Percentiles rank a stretch among this genome's conserved stretches.
Evolutionary conservation across 2,797 vertebrate species (phyloP).

Genomic region (Pangasius krempfi): DNA sequence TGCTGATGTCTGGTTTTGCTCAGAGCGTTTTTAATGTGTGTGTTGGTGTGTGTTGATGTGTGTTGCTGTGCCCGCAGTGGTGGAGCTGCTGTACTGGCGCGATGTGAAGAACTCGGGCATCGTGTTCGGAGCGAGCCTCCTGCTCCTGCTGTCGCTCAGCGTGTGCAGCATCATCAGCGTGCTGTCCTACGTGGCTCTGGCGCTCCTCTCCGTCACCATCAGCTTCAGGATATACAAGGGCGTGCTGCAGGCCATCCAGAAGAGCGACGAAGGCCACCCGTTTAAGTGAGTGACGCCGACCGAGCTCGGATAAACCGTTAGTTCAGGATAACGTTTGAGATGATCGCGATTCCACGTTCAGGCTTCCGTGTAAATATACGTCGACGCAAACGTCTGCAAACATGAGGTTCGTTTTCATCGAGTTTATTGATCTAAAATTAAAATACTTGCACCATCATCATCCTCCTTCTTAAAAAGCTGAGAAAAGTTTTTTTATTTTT

Average conservation of each 20-base stretch:
- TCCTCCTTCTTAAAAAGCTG: too few relatives aligned
- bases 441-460: background rate
- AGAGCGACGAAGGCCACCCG: constrained; percentile 94
- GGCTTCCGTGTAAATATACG: background rate
- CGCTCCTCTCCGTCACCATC: constrained; percentile 91
- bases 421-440: background rate
- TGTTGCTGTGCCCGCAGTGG: constrained; percentile 74
- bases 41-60: background rate
- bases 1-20: background rate
- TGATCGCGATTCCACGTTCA: background rate
- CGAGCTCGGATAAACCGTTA: background rate
- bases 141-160: constrained; percentile 92
- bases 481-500: too few relatives aligned
- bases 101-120: constrained; percentile 92
- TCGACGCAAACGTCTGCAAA: background rate
- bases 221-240: constrained; percentile 98
- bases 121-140: constrained; percentile 89
- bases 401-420: background rate
- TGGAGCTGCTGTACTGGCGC: constrained; percentile 97
- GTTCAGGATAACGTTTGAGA: background rate
- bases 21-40: background rate
- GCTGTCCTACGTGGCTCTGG: constrained; percentile 89
- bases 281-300: constrained; percentile 84
- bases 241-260: constrained; percentile 96
- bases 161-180: constrained; percentile 96